These are phyloP conservation scores for Rhyacophila evoluta DNA, from an alignment of 2,888 invertebrate genomes.

Conservation along the genomic window DNA sequence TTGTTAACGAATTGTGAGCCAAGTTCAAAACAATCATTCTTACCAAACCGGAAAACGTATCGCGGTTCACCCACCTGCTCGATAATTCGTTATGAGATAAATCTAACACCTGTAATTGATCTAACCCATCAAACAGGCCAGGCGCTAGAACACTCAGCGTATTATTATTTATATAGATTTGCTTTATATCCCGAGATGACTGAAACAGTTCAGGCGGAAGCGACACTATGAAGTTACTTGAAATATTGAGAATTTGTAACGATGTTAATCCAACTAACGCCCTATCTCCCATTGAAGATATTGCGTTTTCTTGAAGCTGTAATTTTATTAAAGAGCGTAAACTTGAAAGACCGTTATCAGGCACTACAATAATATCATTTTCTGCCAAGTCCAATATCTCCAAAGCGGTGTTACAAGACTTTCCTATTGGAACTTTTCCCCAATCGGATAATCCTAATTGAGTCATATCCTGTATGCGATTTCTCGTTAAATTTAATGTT, in stretches of 20 bases:
- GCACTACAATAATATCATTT: constrained; percentile 79
- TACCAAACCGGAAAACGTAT: constrained; percentile 79
- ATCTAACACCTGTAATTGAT: constrained; percentile 79
- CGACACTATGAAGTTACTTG: constrained; percentile 81
- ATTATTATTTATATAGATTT: constrained; percentile 81
- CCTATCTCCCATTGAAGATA: constrained; percentile 79
- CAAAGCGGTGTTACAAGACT: constrained; percentile 77
- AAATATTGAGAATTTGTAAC: constrained; percentile 80
- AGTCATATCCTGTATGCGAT: constrained; percentile 82
- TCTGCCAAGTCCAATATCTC: constrained; percentile 79
- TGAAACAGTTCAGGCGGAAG: constrained; percentile 82
- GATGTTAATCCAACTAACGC: constrained; percentile 77
- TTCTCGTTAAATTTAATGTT: constrained; percentile 79
- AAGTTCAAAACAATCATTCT: constrained; percentile 81
- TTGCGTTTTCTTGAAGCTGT: constrained; percentile 80
- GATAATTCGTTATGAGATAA: constrained; percentile 79
- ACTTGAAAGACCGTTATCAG: constrained; percentile 77
- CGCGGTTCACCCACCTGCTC: constrained; percentile 80
- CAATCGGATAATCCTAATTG: constrained; percentile 81
- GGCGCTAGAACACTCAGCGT: constrained; percentile 80
- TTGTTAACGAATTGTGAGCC: constrained; percentile 76
- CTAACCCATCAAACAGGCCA: constrained; percentile 77
- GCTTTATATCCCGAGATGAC: constrained; percentile 74
- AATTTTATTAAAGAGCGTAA: constrained; percentile 77
- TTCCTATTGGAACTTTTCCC: constrained; percentile 67